phyloP scores from a whole-genome alignment of 2,888 invertebrate species.

The Melieria omissa region DNA sequence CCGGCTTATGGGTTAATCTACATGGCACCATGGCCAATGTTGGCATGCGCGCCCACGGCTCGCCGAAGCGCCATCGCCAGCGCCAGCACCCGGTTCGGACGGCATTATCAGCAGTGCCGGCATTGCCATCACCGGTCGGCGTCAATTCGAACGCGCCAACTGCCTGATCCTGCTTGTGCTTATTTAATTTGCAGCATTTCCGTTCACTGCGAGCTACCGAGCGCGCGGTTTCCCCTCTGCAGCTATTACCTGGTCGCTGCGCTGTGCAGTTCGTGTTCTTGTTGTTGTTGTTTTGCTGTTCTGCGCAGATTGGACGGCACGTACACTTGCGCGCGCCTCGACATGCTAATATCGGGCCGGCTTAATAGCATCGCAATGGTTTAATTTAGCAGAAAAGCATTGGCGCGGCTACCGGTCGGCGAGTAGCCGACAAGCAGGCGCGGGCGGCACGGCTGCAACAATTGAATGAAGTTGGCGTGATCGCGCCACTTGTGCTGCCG shows the following conservation, averaged over 20 bases:
- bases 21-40: too few species aligned
- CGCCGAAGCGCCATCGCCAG: too few species aligned
- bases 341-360: constrained; percentile 29
- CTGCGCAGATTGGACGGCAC: constrained; percentile 10
- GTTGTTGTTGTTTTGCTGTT: not conserved
- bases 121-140: too few species aligned
- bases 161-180: constrained; percentile 21
- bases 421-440: not conserved
- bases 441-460: not conserved
- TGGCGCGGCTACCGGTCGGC: constrained; percentile 22
- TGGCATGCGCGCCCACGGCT: too few species aligned
- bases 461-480: constrained; percentile 1
- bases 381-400: constrained; percentile 34
- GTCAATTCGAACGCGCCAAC: constrained; percentile 1
- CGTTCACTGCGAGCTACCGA: not conserved
- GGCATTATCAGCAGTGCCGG: too few species aligned
- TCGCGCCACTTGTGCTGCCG: not conserved
- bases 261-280: constrained; percentile 14
- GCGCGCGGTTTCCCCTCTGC: not conserved
- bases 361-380: constrained; percentile 34
- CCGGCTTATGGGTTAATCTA: too few species aligned
- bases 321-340: constrained; percentile 29
- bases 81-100: too few species aligned
- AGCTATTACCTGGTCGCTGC: constrained; percentile 5
- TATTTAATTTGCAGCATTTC: constrained; percentile 22